These are phyloP conservation scores for Zaprionus kolodkinae DNA, from an alignment of 1,140 invertebrate species.

Conservation along the genomic window DNA sequence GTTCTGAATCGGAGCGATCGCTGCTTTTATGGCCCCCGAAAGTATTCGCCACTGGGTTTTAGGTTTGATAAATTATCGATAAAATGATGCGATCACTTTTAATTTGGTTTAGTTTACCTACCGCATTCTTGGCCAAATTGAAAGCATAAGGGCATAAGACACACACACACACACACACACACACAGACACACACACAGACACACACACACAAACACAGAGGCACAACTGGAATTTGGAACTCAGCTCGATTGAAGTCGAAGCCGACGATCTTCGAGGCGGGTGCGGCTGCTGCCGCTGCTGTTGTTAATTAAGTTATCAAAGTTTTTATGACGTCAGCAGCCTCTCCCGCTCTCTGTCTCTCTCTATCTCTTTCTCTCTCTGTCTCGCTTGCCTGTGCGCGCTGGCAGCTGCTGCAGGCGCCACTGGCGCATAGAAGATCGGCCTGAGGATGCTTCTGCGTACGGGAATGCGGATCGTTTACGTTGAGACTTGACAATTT, in stretches of 20 bases:
- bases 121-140: conserved; percentile 75
- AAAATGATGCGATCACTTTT: conserved; percentile 83
- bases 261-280: conserved; percentile 10
- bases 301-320: conserved; percentile 81
- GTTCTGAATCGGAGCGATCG: background rate
- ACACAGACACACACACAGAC: conserved; percentile 22
- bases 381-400: conserved; percentile 5
- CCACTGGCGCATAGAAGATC: conserved; percentile 64
- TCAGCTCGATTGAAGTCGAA: conserved; percentile 27
- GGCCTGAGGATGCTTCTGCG: conserved; percentile 6
- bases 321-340: conserved; percentile 79
- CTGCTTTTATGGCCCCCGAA: conserved; percentile 55
- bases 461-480: conserved; percentile 37
- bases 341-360: background rate
- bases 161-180: conserved; percentile 21
- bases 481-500: conserved; percentile 44
- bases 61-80: conserved; percentile 81
- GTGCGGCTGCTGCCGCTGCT: conserved; percentile 12
- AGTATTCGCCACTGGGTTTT: conserved; percentile 81
- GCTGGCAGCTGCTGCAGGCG: conserved; percentile 57
- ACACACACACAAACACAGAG: conserved; percentile 22
- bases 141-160: conserved; percentile 31
- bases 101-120: conserved; percentile 82
- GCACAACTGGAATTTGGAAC: conserved; percentile 30
- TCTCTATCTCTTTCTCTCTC: background rate